A percentile compares a stretch with the other conserved stretches of the same genome.
Evolutionary conservation across 2,797 vertebrate genomes (phyloP).

Genomic region (Rhyacichthys aspro): DNA sequence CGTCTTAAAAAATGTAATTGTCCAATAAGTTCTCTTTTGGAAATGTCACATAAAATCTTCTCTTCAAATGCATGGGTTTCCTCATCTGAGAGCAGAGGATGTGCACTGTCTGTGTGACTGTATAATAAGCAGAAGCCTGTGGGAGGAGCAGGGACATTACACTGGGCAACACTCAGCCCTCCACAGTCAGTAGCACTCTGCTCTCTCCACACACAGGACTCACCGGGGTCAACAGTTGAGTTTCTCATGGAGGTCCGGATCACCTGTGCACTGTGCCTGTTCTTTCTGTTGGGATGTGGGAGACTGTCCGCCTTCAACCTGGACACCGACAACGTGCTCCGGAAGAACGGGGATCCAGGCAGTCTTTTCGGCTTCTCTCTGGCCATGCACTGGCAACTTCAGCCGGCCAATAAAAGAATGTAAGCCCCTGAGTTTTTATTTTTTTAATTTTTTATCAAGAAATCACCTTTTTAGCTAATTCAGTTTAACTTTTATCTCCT

Average conservation of each 20-base stretch:
- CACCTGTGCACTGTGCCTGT: conserved; percentile 51
- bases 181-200: conserved; percentile 24
- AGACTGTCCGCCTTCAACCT: conserved; percentile 85
- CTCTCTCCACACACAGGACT: conserved; percentile 25
- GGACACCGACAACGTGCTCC: conserved; percentile 80
- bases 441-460: not conserved
- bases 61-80: not conserved
- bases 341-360: conserved; percentile 79
- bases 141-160: conserved; percentile 58
- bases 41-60: too few relatives aligned
- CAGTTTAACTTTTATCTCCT: too few relatives aligned
- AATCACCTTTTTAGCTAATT: too few relatives aligned
- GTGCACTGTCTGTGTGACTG: conserved; percentile 6
- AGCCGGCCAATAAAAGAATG: conserved; percentile 82
- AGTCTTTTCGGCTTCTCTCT: conserved; percentile 86
- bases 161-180: conserved; percentile 27
- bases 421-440: conserved; percentile 71
- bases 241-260: conserved; percentile 46
- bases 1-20: too few relatives aligned
- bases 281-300: conserved; percentile 48
- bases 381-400: conserved; percentile 80
- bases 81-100: not conserved
- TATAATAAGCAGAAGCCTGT: conserved; percentile 8
- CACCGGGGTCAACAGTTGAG: conserved; percentile 3
- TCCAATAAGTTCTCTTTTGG: too few relatives aligned